Conservation (phyloP, 2,113 vertebrate genomes). For the Vidua macroura region DNA sequence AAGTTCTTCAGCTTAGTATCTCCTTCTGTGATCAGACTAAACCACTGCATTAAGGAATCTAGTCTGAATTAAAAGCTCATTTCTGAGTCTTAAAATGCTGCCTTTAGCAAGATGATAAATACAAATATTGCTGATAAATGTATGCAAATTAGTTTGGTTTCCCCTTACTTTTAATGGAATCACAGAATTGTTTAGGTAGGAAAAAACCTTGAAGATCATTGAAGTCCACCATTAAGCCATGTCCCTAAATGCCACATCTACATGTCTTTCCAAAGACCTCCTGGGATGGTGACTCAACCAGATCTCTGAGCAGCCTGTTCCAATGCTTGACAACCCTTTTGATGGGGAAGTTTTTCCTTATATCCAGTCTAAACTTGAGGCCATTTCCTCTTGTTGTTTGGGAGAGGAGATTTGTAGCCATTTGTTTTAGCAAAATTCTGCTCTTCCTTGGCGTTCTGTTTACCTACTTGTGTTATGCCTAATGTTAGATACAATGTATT, state of each 20-base stretch:
- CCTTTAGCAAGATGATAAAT: background rate
- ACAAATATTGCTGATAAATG: background rate
- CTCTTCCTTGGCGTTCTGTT: background rate
- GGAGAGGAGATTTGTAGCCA: background rate
- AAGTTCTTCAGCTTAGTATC: background rate
- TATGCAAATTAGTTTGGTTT: background rate
- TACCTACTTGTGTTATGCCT: background rate
- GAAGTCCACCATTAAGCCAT: background rate
- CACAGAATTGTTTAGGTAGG: background rate
- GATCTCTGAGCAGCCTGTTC: background rate
- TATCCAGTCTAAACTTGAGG: background rate
- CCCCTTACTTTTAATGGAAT: background rate
- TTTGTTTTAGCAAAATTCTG: background rate
- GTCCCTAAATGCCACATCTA: background rate
- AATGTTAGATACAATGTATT: background rate
- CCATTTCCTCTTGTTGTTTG: background rate
- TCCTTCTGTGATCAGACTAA: background rate
- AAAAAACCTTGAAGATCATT: background rate
- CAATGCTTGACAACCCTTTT: background rate
- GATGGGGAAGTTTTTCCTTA: background rate
- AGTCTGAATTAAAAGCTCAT: background rate
- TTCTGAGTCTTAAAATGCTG: background rate
- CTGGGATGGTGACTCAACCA: background rate
- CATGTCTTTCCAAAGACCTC: background rate
- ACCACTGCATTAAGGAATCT: background rate